These are phyloP conservation scores for Coluber constrictor DNA, from an alignment of 2,797 vertebrate species.

Conservation along the genomic window DNA sequence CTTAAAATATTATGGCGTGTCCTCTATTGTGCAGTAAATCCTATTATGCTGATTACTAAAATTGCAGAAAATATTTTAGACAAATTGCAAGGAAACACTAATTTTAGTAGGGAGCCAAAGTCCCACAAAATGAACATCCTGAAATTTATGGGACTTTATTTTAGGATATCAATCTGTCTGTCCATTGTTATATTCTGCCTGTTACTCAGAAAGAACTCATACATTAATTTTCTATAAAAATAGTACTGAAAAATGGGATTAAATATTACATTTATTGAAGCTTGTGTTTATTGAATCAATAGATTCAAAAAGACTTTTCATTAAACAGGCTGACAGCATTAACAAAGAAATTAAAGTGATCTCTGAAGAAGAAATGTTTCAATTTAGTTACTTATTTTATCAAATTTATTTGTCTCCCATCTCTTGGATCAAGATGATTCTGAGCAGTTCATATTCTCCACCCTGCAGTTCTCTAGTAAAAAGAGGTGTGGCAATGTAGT, in stretches of 20 bases:
- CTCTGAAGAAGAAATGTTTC: not conserved
- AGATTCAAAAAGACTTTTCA: not conserved
- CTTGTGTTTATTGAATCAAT: not conserved
- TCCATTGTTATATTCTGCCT: not conserved
- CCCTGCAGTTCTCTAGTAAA: not conserved
- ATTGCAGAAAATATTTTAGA: not conserved
- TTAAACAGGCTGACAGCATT: not conserved
- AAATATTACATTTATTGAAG: not conserved
- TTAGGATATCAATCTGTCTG: not conserved
- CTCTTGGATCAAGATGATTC: not conserved
- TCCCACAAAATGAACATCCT: not conserved
- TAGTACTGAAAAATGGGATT: not conserved
- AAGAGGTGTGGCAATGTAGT: not conserved
- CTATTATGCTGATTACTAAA: not conserved
- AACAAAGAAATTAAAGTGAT: not conserved
- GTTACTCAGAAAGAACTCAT: not conserved
- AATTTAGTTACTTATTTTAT: not conserved
- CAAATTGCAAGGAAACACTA: not conserved
- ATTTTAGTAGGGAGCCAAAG: not conserved
- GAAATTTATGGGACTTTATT: not conserved
- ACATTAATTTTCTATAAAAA: not conserved
- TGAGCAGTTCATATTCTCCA: not conserved
- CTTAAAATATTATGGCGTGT: constrained; percentile 29
- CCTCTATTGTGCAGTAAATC: constrained; percentile 20
- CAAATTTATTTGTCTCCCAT: not conserved